Conservation (phyloP, 2,113 vertebrate genomes). For the Grammomys dolichurus region DNA sequence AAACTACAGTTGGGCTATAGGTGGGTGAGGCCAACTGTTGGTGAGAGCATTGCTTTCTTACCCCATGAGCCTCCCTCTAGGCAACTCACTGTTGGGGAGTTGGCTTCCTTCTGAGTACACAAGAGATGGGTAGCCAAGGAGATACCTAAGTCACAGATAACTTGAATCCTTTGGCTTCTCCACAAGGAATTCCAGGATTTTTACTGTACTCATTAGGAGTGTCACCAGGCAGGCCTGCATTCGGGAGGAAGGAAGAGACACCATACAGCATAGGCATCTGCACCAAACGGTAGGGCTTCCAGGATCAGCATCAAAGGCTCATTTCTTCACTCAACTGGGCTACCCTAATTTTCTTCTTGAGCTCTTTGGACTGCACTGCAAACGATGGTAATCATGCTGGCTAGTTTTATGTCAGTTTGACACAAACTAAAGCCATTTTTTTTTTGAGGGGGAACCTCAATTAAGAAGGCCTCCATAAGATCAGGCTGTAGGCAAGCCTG, state of each 20-base stretch:
- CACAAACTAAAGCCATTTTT: background rate
- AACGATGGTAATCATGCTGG: background rate
- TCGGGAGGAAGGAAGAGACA: background rate
- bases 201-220: background rate
- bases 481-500: background rate
- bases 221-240: background rate
- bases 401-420: background rate
- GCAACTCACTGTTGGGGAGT: background rate
- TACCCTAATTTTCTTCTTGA: background rate
- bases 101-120: background rate
- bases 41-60: background rate
- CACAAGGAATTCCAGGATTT: too few relatives aligned
- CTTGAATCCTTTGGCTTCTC: background rate
- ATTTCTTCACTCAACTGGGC: background rate
- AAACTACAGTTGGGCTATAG: fast-evolving
- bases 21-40: too few relatives aligned
- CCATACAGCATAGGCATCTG: too few relatives aligned
- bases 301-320: background rate
- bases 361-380: background rate
- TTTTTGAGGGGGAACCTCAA: background rate
- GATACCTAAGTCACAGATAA: too few relatives aligned
- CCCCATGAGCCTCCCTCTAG: background rate
- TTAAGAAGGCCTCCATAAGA: background rate
- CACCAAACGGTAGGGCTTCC: background rate
- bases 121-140: background rate